A percentile compares a stretch with the other conserved stretches of the same genome.
phyloP scores from a whole-genome alignment of 2,797 vertebrate species.

The Sorex maritimensis region DNA sequence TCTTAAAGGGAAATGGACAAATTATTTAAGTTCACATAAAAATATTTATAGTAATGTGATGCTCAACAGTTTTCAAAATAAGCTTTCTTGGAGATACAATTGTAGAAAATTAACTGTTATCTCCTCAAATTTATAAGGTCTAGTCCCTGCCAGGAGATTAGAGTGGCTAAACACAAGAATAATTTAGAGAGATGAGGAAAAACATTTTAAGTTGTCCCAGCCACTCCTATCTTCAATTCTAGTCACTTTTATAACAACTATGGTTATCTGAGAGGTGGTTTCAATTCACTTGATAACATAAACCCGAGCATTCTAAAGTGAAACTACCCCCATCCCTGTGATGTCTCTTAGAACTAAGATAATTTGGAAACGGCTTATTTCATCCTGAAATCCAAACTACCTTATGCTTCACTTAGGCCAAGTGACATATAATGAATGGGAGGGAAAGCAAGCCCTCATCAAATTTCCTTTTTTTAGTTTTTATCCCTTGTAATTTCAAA shows the following conservation, averaged over 20 bases:
- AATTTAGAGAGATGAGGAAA: slow-evolving; percentile 37
- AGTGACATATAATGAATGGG: slow-evolving; percentile 20
- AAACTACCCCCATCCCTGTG: slow-evolving; percentile 11
- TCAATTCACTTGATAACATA: slow-evolving; percentile 70
- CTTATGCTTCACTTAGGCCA: slow-evolving; percentile 67
- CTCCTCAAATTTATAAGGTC: slow-evolving; percentile 43
- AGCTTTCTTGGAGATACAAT: background rate
- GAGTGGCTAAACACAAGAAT: slow-evolving; percentile 43
- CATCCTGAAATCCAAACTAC: slow-evolving; percentile 78
- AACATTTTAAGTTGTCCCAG: slow-evolving; percentile 38
- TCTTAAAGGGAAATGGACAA: slow-evolving; percentile 42
- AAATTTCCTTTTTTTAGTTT: slow-evolving; percentile 50
- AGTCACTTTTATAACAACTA: slow-evolving; percentile 62
- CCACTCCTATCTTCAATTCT: slow-evolving; percentile 36
- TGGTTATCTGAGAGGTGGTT: slow-evolving; percentile 72
- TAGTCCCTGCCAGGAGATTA: slow-evolving; percentile 4
- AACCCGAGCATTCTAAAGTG: slow-evolving; percentile 65
- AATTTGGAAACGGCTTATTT: slow-evolving; percentile 71
- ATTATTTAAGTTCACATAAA: slow-evolving; percentile 57
- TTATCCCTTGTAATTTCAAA: slow-evolving; percentile 59
- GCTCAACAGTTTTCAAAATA: slow-evolving; percentile 52
- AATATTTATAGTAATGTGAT: background rate
- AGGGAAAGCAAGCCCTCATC: slow-evolving; percentile 59
- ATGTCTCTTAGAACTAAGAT: slow-evolving; percentile 67
- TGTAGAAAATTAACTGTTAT: slow-evolving; percentile 45